Evolutionary conservation across 1,140 invertebrate genomes (phyloP).

Genomic region (Pemphigus obesinymphae): DNA sequence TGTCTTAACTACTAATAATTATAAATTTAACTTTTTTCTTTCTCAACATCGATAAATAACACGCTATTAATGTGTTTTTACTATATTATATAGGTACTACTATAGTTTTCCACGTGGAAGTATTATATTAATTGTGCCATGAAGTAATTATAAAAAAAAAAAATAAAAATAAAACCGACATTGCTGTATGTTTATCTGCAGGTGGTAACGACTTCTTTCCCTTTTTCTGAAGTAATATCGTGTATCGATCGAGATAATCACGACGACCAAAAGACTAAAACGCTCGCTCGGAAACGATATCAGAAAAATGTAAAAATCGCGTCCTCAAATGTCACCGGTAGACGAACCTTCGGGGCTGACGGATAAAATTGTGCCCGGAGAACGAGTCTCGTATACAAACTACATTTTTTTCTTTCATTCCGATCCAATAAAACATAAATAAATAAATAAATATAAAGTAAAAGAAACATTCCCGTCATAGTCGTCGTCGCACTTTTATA

Average conservation of each 20-base stretch:
- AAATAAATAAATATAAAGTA: too few relatives aligned
- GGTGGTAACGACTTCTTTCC: neutral
- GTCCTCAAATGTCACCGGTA: neutral
- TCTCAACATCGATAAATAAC: constrained; percentile 13
- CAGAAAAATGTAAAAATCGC: neutral
- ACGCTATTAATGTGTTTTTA: neutral
- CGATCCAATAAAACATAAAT: too few relatives aligned
- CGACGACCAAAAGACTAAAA: too few relatives aligned
- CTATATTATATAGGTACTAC: neutral
- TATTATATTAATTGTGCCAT: neutral
- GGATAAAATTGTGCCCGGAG: too few relatives aligned
- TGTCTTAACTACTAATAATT: neutral
- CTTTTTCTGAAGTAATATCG: neutral
- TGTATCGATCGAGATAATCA: neutral
- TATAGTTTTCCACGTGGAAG: neutral
- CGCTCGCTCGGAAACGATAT: neutral
- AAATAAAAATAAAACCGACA: too few relatives aligned
- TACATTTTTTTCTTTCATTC: neutral
- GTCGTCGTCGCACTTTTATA: neutral
- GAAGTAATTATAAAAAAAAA: constrained; percentile 2
- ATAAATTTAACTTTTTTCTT: constrained; percentile 15
- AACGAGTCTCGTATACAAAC: too few relatives aligned
- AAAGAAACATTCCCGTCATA: neutral
- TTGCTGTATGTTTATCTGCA: neutral
- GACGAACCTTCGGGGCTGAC: too few relatives aligned